Base-by-base conservation (phyloP, 2,888 invertebrate species). In the Orthonychiurus folsomi region DNA sequence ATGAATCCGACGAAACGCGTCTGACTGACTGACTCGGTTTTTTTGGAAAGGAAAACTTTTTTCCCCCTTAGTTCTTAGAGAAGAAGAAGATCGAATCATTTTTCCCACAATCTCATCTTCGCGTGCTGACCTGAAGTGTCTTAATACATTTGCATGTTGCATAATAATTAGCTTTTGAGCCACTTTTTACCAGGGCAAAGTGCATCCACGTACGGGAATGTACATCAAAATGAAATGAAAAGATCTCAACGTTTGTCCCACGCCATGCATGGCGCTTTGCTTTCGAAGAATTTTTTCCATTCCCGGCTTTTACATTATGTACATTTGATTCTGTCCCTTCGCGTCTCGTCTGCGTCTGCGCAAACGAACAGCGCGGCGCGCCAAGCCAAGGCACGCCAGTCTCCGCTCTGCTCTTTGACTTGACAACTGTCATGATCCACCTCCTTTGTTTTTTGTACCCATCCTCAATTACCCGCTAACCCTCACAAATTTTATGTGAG, bases 111-210 rank as follows among this genome's bases (percentile, higher is more conserved):
- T 70, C 70, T 66, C 37, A 62, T 62, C 72, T 67, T 72, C 67
- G 72, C 72, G 72, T 72, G 72, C 70, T 72, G 70, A 72, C 70
- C 70, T 67, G 66, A 68, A 69, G 69, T 70, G 72, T 69, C 68
- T 68, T 69, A 65, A 67, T 69, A 66, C 72, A 72, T 72, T 72
- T 72, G 72, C 72, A 72, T 72, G 72, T 67, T 72, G 72, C 69
- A 72, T 72, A 72, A 72, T 72, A 72, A 72, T 72, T 72, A 72
- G 70, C 65, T 63, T 64, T 60, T 50, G 62, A 63, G 59, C 59
- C 62, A 60, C 65, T 63, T 60, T 60, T 60, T 63, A 59, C 23
- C 15, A 37, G 37, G 37, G 37, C 37, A 37, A 37, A 37, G 37
- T 37, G 56, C 56, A 20, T n/a, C 26, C 55, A 23, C 9, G 5